These are phyloP conservation scores for Rhipidura dahli DNA, from an alignment of 2,113 vertebrate genomes.

Conservation along the genomic window DNA sequence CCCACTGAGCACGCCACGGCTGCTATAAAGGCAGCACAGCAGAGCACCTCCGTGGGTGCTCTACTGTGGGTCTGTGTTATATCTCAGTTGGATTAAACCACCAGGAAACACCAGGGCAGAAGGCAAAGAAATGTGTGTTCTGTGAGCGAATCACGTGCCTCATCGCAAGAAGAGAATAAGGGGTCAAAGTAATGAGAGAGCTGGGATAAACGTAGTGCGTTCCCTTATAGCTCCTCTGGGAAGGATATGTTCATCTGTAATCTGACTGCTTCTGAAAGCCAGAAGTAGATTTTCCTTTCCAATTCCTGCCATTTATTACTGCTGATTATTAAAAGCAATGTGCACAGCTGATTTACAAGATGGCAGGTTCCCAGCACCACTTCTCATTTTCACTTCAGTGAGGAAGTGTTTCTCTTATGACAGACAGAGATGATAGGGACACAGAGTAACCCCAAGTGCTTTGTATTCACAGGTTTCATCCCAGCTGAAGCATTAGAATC, in stretches of 20 bases:
- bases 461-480: neutral
- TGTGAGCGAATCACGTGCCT: neutral
- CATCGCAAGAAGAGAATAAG: neutral
- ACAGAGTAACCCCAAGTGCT: neutral
- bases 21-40: neutral
- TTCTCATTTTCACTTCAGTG: neutral
- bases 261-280: neutral
- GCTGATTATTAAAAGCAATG: neutral
- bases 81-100: neutral
- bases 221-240: neutral
- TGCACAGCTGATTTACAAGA: neutral
- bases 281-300: constrained; percentile 11
- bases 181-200: neutral
- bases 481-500: neutral
- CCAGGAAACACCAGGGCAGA: neutral
- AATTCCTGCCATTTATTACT: constrained; percentile 4
- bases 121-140: neutral
- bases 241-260: neutral
- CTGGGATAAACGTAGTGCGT: neutral
- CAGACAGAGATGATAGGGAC: neutral
- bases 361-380: neutral
- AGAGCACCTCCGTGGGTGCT: neutral
- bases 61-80: neutral
- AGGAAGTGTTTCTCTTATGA: neutral
- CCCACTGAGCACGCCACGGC: rapidly evolving